Conservation (phyloP, 2,797 vertebrate species). For the Paedocypris micromegethes region DNA sequence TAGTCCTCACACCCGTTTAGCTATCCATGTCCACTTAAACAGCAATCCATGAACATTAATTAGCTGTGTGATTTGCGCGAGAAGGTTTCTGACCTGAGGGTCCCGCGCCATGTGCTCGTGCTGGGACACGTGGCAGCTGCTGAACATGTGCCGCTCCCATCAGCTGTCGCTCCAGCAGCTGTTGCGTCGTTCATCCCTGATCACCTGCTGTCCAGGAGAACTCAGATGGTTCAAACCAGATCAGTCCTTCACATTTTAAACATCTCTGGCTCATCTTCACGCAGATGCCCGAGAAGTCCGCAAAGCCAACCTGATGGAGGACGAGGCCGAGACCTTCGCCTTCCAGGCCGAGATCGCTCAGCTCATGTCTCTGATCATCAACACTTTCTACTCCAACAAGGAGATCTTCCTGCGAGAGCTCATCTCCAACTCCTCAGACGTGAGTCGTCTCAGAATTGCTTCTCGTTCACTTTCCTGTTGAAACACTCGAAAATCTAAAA, state of each 20-base stretch:
- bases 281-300: slow-evolving; percentile 86
- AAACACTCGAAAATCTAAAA: too few species aligned
- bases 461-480: too few species aligned
- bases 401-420: slow-evolving; percentile 86
- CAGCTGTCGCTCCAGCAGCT: slow-evolving; percentile 13
- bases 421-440: slow-evolving; percentile 87
- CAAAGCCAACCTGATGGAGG: slow-evolving; percentile 78
- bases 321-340: slow-evolving; percentile 87
- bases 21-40: too few species aligned
- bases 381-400: slow-evolving; percentile 91
- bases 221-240: too few species aligned
- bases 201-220: too few species aligned
- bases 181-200: too few species aligned
- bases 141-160: slow-evolving; percentile 50
- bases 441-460: slow-evolving; percentile 61
- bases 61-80: too few species aligned
- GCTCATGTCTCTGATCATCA: slow-evolving; percentile 90
- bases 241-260: background rate
- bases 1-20: too few species aligned
- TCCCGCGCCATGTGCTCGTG: background rate
- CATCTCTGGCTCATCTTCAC: background rate
- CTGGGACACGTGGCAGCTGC: slow-evolving; percentile 49
- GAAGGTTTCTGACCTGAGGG: too few species aligned
- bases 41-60: too few species aligned
- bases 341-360: slow-evolving; percentile 93